Evolutionary conservation across 2,888 invertebrate genomes (phyloP).

Genomic region (Cantharis rustica): DNA sequence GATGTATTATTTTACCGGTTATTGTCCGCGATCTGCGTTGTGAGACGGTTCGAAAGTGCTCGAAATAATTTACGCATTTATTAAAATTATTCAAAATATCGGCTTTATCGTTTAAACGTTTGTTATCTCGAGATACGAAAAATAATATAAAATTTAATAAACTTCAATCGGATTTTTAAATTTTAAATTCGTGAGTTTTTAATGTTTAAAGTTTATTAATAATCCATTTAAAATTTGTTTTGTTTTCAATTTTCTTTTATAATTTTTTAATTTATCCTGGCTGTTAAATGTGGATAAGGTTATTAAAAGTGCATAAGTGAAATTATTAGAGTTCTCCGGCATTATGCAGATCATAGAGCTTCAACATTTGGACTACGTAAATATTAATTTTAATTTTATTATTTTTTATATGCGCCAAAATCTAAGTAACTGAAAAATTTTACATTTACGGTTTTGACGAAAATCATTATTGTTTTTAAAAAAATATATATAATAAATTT

Average conservation of each 20-base stretch:
- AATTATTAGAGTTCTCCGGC: slow-evolving; percentile 17
- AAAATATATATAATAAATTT: not conserved
- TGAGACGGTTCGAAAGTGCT: slow-evolving; percentile 7
- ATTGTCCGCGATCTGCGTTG: slow-evolving; percentile 21
- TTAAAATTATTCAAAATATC: not conserved
- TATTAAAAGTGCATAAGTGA: not conserved
- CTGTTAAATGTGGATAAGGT: not conserved
- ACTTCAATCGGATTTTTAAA: not conserved
- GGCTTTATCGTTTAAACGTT: not conserved
- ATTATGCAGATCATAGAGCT: slow-evolving; percentile 50
- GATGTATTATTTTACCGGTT: slow-evolving; percentile 29
- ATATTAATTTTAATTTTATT: slow-evolving; percentile 25
- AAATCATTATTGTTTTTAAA: not conserved
- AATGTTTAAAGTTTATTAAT: not conserved
- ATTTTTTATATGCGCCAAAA: not conserved
- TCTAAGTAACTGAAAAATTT: not conserved
- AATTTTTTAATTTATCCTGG: not conserved
- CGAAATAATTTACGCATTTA: not conserved
- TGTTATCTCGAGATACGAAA: not conserved
- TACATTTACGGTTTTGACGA: not conserved
- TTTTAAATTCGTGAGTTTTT: not conserved
- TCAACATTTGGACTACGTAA: slow-evolving; percentile 49
- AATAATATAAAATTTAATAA: not conserved
- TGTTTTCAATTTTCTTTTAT: no score
- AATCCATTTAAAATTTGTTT: not conserved